These are phyloP conservation scores for Nipponacmea schrenckii DNA, from an alignment of 2,888 invertebrate species.

Conservation along the genomic window DNA sequence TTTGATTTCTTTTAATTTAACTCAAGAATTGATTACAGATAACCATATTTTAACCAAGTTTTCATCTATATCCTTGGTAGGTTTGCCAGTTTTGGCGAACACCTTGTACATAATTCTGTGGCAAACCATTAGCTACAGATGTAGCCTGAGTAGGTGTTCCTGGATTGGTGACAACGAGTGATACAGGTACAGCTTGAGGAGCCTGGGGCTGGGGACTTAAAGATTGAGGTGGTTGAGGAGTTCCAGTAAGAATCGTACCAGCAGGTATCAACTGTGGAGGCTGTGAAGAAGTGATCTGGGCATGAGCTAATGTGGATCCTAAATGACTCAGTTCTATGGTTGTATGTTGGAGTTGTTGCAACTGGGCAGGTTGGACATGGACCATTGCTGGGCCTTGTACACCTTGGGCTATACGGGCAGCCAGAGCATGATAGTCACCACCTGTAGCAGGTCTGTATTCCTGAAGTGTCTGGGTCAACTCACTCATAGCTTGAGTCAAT, in stretches of 20 bases:
- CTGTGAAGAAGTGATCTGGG: slow-evolving; percentile 35
- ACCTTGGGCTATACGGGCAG: slow-evolving; percentile 15
- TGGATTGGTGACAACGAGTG: slow-evolving; percentile 23
- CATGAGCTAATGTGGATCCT: slow-evolving; percentile 46
- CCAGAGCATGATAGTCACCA: slow-evolving; percentile 4
- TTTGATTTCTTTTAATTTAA: too few relatives aligned
- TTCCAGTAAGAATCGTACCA: slow-evolving; percentile 4
- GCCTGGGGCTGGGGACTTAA: slow-evolving; percentile 12
- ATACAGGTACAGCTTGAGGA: slow-evolving; percentile 24
- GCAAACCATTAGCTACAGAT: neutral
- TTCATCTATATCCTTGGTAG: too few relatives aligned
- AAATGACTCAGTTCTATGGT: slow-evolving; percentile 58
- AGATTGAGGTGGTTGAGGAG: neutral
- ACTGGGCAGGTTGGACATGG: slow-evolving; percentile 42
- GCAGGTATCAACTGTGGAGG: slow-evolving; percentile 16
- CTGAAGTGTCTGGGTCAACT: slow-evolving; percentile 62
- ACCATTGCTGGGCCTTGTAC: slow-evolving; percentile 38
- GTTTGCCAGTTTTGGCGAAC: too few relatives aligned
- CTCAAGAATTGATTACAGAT: too few relatives aligned
- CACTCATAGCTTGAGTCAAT: slow-evolving; percentile 69
- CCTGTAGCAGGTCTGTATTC: slow-evolving; percentile 42
- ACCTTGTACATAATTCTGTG: too few relatives aligned
- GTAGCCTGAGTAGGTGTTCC: slow-evolving; percentile 16
- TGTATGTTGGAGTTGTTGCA: slow-evolving; percentile 35
- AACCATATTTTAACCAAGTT: too few relatives aligned